Percentiles rank a stretch among this genome's conserved stretches.
Conservation (phyloP, 2,797 vertebrate species). For the Prunella strophiata region DNA sequence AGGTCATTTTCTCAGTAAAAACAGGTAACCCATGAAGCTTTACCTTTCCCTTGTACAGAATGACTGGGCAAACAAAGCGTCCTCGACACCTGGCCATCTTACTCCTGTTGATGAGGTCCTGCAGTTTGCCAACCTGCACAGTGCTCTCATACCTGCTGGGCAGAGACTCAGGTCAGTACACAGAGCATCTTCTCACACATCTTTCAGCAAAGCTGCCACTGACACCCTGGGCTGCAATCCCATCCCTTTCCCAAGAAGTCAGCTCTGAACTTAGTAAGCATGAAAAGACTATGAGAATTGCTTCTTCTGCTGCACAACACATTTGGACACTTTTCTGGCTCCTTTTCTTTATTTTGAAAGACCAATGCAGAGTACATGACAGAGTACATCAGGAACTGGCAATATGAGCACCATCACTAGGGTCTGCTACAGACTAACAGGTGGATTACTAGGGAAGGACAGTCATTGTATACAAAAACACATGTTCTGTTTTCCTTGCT, state of each 20-base stretch:
- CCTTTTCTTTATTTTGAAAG: background rate
- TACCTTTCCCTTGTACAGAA: constrained; percentile 98
- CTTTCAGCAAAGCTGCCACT: background rate
- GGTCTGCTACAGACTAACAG: background rate
- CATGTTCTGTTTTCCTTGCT: background rate
- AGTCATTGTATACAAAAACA: background rate
- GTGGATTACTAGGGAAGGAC: background rate
- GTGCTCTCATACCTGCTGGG: constrained; percentile 88
- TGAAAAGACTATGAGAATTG: background rate
- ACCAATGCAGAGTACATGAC: background rate
- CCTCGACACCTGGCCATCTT: constrained; percentile 95
- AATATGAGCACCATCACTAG: background rate
- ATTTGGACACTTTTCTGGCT: background rate
- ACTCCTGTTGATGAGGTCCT: constrained; percentile 94
- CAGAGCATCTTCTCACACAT: background rate
- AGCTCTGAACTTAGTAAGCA: background rate
- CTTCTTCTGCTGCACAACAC: background rate
- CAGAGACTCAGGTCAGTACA: constrained; percentile 1
- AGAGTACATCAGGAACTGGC: background rate
- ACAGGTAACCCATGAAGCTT: background rate
- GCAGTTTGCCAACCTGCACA: constrained; percentile 90
- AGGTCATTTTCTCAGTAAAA: background rate
- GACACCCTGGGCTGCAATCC: background rate
- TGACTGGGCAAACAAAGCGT: constrained; percentile 95
- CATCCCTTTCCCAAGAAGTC: background rate